Base-by-base conservation (phyloP, 2,113 vertebrate genomes). In the Himantopus leucocephalus region DNA sequence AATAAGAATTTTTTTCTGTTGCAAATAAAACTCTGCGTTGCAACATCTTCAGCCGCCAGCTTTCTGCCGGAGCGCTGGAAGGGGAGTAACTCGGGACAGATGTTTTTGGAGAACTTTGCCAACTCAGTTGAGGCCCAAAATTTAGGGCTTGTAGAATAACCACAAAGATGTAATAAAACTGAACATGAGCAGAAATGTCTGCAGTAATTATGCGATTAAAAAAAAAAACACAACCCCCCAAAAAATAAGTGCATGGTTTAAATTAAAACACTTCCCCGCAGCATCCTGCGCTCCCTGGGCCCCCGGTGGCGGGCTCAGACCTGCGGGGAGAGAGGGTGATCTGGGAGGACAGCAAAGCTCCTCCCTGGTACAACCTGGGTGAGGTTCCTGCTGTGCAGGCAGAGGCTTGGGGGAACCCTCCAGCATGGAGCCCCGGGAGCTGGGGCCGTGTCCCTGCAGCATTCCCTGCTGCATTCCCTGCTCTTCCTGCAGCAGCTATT, bases 81-180 rank as follows among this genome's bases (percentile, higher is more conserved):
- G 79, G 70, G 43, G 37, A 71, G 29, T 83, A 90, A 94, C 52
- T 39, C 3, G 0, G 92, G 47, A 66, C 96, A 96, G 94, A 97
- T 97, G 96, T 89, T 92, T 94, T 18, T 3, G 24, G 76, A 91
- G 72, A 41, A 0, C 64, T 93, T 43, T 68, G 95, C 94, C 96
- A 97, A 1, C 82, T 93, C 79, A 93, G 92, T 12, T 30, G 68
- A 96, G 96, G 96, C 95, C 96, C 95, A 75, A 77, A 95, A 77
- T 88, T 92, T 96, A 83, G 95, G 50, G 92, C 88, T 96, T 95
- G 94, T 96, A 94, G 88, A 67, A 71, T 88, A 95, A 96, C 95
- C 92, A 83, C 95, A 93, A 21, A 81, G 96, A 91, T 93, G 94
- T 94, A 92, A 89, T 95, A 88, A 94, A 96, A 34, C 90, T 63